Conservation (phyloP, 1,140 invertebrate species). For the Stegodyphus mimosarum region DNA sequence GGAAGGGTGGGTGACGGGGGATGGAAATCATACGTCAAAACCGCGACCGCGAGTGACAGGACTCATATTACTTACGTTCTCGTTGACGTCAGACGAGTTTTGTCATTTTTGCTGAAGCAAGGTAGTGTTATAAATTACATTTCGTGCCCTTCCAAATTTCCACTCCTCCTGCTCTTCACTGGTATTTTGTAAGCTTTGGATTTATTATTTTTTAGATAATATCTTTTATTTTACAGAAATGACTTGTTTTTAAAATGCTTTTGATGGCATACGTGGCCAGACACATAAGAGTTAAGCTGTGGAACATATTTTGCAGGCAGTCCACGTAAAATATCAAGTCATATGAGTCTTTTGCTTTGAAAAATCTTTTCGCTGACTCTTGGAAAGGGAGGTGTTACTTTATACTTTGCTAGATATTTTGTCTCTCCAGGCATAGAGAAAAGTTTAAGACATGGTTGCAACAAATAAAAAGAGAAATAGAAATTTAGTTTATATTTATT, state of each 20-base stretch:
- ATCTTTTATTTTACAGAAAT: background rate
- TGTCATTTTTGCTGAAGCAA: constrained; percentile 56
- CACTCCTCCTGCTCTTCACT: background rate
- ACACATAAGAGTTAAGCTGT: too few relatives aligned
- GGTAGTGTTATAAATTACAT: constrained; percentile 45
- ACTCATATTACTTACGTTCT: constrained; percentile 42
- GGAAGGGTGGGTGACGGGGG: background rate
- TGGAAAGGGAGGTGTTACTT: too few relatives aligned
- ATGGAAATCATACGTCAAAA: constrained; percentile 48
- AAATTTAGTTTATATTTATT: too few relatives aligned
- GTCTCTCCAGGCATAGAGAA: too few relatives aligned
- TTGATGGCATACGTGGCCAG: background rate
- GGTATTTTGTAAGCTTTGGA: background rate
- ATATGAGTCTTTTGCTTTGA: too few relatives aligned
- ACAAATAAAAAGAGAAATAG: too few relatives aligned
- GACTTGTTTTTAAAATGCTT: constrained; percentile 1
- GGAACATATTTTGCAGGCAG: too few relatives aligned
- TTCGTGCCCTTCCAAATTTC: background rate
- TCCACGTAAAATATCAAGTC: too few relatives aligned
- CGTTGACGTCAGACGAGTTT: constrained; percentile 38
- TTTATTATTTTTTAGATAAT: background rate
- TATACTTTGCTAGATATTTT: too few relatives aligned
- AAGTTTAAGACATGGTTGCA: too few relatives aligned
- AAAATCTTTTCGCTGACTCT: too few relatives aligned
- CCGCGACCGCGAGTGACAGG: constrained; percentile 40